Evolutionary conservation across 2,888 invertebrate genomes (phyloP), one percentile per base, ranked within the genome.

Genomic region (Eilema sororculum): DNA sequence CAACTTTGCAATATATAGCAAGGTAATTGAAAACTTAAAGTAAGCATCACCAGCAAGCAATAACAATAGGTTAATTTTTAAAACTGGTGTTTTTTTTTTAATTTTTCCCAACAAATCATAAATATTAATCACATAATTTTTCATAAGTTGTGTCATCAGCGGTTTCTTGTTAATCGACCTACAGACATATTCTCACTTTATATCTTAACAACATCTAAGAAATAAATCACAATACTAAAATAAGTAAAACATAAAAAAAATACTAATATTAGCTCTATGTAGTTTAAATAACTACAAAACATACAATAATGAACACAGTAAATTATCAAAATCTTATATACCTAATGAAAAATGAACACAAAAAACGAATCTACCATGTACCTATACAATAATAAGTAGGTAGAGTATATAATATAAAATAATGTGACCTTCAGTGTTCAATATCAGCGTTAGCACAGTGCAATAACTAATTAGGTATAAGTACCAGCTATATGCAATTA

Each of bases 401-500:
- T 52, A n/a, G n/a, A n/a, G n/a, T 57, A 24, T 57, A 68, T 64
- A 68, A 57, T 33, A 37, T 37, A 68, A 67, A 46, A 52, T 33
- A 71, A 69, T 57, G 59, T 60, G 67, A 61, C 61, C 28, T 72
- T 75, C 56, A 65, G 60, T 67, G 68, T 59, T 69, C 73, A 73
- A 58, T 65, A 65, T 70, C 72, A 69, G 63, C 64, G 65, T 67
- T 28, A 75, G 77, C 63, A 58, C 57, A 65, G 78, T 80, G 80
- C 75, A 41, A 46, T 69, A 65, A 68, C 78, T 79, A 77, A 73
- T 65, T 77, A n/a, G 60, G 65, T 74, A 20, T 65, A 28, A 61
- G 22, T 69, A 75, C 65, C 68, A 62, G 64, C 67, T 67, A 71
- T 71, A 61, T 69, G 59, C n/a, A 41, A 52, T n/a, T 52, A 52